phyloP scores from a whole-genome alignment of 2,113 vertebrate genomes.

The Butorides virescens region DNA sequence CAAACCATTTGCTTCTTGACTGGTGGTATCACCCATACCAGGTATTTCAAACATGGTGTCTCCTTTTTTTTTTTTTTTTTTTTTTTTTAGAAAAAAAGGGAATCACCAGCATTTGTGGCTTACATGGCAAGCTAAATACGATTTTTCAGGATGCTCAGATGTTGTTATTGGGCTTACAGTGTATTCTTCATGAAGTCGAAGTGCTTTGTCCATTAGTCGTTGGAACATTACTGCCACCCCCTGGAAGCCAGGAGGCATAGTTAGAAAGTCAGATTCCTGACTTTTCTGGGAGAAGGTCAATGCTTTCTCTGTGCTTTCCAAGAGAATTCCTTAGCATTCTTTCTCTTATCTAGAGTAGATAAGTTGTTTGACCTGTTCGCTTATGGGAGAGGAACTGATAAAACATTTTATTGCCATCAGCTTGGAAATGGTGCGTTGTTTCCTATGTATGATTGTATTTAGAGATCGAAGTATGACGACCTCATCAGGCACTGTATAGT shows the following conservation, averaged over 20 bases:
- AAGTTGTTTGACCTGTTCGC: not conserved
- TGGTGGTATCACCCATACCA: not conserved
- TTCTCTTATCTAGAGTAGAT: not conserved
- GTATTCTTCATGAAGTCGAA: rapidly evolving
- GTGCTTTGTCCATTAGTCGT: not conserved
- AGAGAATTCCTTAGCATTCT: not conserved
- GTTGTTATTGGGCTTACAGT: not conserved
- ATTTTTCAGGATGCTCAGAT: not conserved
- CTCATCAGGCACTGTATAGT: not conserved
- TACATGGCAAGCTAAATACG: not conserved
- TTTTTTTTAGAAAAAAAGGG: not conserved
- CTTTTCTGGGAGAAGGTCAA: not conserved
- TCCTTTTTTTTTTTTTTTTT: not conserved
- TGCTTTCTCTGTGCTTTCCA: not conserved
- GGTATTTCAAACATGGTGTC: not conserved
- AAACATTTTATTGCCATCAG: not conserved
- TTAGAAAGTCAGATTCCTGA: not conserved
- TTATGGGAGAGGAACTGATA: not conserved
- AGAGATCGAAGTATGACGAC: not conserved
- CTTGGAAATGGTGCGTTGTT: not conserved
- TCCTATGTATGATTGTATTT: not conserved
- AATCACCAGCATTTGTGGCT: not conserved
- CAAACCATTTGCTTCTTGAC: not conserved
- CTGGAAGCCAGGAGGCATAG: not conserved
- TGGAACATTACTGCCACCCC: not conserved